Base-by-base conservation (phyloP, 2,113 vertebrate species). In the Tichodroma muraria region DNA sequence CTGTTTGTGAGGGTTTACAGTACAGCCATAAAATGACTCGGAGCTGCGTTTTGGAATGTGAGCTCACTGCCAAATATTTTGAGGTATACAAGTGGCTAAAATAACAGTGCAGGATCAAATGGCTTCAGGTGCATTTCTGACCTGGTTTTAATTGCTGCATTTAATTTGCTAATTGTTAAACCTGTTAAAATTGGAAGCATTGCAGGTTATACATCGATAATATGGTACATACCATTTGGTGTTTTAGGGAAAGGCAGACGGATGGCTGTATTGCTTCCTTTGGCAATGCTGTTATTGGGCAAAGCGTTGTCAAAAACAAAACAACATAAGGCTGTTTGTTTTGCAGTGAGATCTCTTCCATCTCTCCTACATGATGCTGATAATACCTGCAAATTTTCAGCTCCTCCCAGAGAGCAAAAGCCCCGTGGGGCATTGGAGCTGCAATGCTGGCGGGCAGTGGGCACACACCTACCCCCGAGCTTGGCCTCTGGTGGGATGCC, bases 1-100 rank as follows among this genome's bases (percentile, higher is more conserved):
- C 95, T 96, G 91, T 94, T 97, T 96, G 95, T 60, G 90, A 90
- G 95, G 91, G 92, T 96, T 98, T 97, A 96, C 92, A 96, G 93
- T 71, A 20, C 68, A 85, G 95, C 94, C 96, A 93, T 97, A 97
- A 98, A 98, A 95, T 85, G 79, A 95, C 96, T 96, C 22, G 40
- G 96, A 81, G 63, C 94, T 89, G 91, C 79, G 80, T 84, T 95
- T 80, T 91, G 95, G 91, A 97, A 97, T 95, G 96, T 95, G 95
- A 97, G 96, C 95, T 88, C 87, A 72, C 94, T 95, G 97, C 97
- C 97, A 97, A 97, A 89, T 95, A 96, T 89, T 92, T 95, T 93
- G 94, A 96, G 91, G 93, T 96, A 91, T 89, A 89, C 76, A 91
- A 95, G 69, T 93, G 94, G 89, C 93, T 95, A 91, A 95, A 97